phyloP scores from a whole-genome alignment of 2,888 invertebrate species.

The Euplexia lucipara region DNA sequence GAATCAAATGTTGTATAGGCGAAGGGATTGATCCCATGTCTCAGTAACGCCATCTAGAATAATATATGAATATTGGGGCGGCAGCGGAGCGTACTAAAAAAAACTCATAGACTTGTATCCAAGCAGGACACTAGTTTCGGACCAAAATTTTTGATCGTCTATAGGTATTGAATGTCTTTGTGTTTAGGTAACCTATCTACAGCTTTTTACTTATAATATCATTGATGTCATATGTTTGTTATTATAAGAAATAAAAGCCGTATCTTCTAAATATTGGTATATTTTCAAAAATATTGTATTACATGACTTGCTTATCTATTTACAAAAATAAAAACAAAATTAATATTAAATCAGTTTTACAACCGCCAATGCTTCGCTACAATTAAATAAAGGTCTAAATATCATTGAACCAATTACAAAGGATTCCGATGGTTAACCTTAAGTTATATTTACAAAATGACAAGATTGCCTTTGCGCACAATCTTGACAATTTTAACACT shows the following conservation, averaged over 20 bases:
- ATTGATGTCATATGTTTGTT: not conserved
- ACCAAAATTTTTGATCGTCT: too few species aligned
- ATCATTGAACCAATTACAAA: slow-evolving; percentile 54
- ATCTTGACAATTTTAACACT: slow-evolving; percentile 43
- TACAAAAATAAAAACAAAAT: slow-evolving; percentile 86
- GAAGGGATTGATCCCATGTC: too few species aligned
- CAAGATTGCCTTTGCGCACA: slow-evolving; percentile 45
- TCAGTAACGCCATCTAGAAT: too few species aligned
- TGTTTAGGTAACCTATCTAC: too few species aligned
- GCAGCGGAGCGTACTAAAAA: too few species aligned
- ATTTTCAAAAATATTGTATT: slow-evolving; percentile 91
- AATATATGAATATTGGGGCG: too few species aligned
- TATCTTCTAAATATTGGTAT: slow-evolving; percentile 89
- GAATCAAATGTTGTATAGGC: too few species aligned
- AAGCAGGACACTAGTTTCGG: too few species aligned
- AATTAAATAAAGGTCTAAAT: slow-evolving; percentile 65
- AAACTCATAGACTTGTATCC: too few species aligned
- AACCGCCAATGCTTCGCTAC: slow-evolving; percentile 72
- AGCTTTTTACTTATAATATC: too few species aligned
- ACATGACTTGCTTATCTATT: slow-evolving; percentile 90
- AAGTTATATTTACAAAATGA: slow-evolving; percentile 67
- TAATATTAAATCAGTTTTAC: slow-evolving; percentile 73
- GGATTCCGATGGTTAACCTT: slow-evolving; percentile 45
- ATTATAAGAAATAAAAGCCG: slow-evolving; percentile 63
- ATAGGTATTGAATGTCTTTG: too few species aligned